Evolutionary conservation across 2,888 invertebrate genomes (phyloP).

Genomic region (Ichneumon xanthorius): DNA sequence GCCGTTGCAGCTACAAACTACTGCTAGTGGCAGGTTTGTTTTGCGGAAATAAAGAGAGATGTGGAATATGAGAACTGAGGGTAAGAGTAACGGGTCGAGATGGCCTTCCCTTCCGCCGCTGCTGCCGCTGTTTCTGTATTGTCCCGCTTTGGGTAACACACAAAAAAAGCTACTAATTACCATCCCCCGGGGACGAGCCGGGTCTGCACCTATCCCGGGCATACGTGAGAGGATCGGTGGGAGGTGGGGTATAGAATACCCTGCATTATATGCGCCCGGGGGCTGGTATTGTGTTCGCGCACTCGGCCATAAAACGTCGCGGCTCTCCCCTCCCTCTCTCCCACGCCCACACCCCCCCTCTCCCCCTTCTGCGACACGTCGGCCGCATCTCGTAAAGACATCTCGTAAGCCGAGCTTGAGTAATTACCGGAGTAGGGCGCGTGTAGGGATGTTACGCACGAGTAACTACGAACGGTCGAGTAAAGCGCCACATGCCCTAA

Average conservation of each 20-base stretch:
- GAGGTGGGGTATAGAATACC: conserved; percentile 14
- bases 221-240: conserved; percentile 31
- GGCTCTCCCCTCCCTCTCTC: not conserved
- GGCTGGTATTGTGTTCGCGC: conserved; percentile 51
- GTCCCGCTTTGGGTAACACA: conserved; percentile 47
- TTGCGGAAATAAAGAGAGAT: conserved; percentile 28
- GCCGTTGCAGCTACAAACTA: conserved; percentile 5
- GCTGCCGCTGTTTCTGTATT: conserved; percentile 41
- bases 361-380: conserved; percentile 47
- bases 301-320: conserved; percentile 55
- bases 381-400: conserved; percentile 58
- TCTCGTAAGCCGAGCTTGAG: conserved; percentile 54
- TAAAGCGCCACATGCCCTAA: not conserved
- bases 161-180: conserved; percentile 64
- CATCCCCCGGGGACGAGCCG: conserved; percentile 46
- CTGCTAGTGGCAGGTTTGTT: conserved; percentile 39
- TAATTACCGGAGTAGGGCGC: conserved; percentile 51
- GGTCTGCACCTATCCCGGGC: conserved; percentile 20
- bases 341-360: no score
- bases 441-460: conserved; percentile 53
- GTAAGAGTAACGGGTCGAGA: conserved; percentile 51
- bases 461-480: conserved; percentile 48
- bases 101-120: conserved; percentile 35
- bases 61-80: conserved; percentile 54
- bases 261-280: conserved; percentile 52